Percentiles rank a stretch among this genome's conserved stretches.
Conservation (phyloP, 37 sponge, comb jelly and placozoan species). For the Ianthella basta region DNA sequence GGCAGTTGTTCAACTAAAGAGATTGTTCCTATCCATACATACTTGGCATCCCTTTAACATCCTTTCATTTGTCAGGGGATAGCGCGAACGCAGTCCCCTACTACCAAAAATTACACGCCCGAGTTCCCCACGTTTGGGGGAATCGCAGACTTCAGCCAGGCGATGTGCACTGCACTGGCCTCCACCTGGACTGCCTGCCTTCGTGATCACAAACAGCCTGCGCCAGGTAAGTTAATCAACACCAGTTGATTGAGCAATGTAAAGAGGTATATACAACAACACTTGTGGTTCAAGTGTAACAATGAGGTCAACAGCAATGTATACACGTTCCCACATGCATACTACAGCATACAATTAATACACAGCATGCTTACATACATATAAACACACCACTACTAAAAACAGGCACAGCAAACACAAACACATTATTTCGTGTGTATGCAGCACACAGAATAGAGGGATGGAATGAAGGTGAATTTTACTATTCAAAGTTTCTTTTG, state of each 20-base stretch:
- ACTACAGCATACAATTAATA: too few species aligned
- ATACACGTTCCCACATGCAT: too few species aligned
- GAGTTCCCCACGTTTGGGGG: constrained; percentile 97
- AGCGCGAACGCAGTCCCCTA: constrained; percentile 97
- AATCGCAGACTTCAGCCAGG: constrained; percentile 93
- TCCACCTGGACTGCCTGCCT: constrained; percentile 91
- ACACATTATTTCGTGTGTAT: too few species aligned
- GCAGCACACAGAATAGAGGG: too few species aligned
- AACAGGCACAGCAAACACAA: too few species aligned
- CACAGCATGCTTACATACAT: too few species aligned
- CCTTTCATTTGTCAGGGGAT: constrained; percentile 48
- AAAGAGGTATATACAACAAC: not conserved
- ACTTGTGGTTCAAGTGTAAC: not conserved
- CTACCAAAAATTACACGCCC: constrained; percentile 96
- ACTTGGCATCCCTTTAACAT: too few species aligned
- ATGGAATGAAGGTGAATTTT: too few species aligned
- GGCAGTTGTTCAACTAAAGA: too few species aligned
- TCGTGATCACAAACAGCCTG: constrained; percentile 88
- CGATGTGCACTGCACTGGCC: constrained; percentile 94
- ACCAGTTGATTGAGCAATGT: not conserved
- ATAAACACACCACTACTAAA: too few species aligned
- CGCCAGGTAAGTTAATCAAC: constrained; percentile 94
- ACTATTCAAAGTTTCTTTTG: too few species aligned
- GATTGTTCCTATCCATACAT: too few species aligned
- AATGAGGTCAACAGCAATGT: not conserved